Base-by-base conservation (phyloP, 2,113 vertebrate genomes). In the Nothocercus julius region DNA sequence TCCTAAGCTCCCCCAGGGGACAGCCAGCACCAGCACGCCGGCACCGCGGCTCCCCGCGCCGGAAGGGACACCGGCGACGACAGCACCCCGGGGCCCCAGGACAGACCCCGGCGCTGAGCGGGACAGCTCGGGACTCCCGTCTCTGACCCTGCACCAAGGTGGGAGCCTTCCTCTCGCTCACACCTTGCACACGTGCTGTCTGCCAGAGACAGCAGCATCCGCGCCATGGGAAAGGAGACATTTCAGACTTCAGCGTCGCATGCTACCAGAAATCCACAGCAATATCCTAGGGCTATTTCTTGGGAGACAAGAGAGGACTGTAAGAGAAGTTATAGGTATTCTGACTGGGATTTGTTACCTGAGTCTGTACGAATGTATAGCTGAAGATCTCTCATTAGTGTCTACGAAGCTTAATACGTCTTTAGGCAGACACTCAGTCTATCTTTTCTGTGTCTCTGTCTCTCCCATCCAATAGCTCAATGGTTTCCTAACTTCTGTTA, bases 401-500 rank as follows among this genome's bases (percentile, higher is more conserved):
- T 30, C 53, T 64, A 32, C 6, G 10, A 72, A 15, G 44, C 24
- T 80, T 92, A 92, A 63, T 27, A 51, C 21, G 34, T 36, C 40
- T 66, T 85, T 27, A 51, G 81, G 68, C 80, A 94, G 53, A 96
- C 27, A 82, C 73, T 83, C 72, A 44, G 34, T 83, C 45, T 27
- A 36, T 64, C 49, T 93, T 85, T 89, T 54, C 54, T 56, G 25
- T 12, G 22, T 69, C 34, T 79, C 40, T 85, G 24, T 59, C 92
- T 91, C 67, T 80, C 36, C 24, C 66, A 74, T 76, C 45, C 45
- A 63, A 44, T 28, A 91, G 45, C 66, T 85, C 91, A 93, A 49
- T 17, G 5, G 45, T 70, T 92, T 95, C 72, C 72, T 87, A 93
- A 87, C 67, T 89, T 87, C 40, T 63, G 22, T 66, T 89, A 67